A percentile compares a stretch with the other conserved stretches of the same genome.
phyloP scores from a whole-genome alignment of 2,888 invertebrate genomes.

The Leptopilina drosophilae region DNA sequence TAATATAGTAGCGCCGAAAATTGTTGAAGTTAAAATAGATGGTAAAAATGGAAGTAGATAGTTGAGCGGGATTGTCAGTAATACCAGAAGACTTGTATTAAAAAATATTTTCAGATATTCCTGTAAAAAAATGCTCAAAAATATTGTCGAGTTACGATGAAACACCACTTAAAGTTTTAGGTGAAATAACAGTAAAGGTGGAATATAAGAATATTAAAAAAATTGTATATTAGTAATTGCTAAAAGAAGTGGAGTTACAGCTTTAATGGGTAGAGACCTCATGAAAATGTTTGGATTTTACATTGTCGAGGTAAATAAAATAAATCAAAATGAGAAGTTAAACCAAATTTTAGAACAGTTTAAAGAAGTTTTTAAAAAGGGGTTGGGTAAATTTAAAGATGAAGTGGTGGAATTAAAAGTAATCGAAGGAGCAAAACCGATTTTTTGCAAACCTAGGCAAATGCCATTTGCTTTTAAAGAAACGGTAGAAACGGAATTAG shows the following conservation, averaged over 20 bases:
- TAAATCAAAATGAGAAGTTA: slow-evolving; percentile 10
- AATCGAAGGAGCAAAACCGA: slow-evolving; percentile 43
- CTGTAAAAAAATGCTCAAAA: slow-evolving; percentile 32
- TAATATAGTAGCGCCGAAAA: no score
- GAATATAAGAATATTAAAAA: slow-evolving; percentile 34
- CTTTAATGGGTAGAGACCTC: slow-evolving; percentile 52
- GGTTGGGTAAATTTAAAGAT: slow-evolving; percentile 45
- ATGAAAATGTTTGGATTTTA: slow-evolving; percentile 50
- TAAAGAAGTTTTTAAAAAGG: slow-evolving; percentile 37
- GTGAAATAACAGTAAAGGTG: slow-evolving; percentile 49
- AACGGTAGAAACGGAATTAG: slow-evolving; percentile 45
- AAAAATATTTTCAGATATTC: slow-evolving; percentile 17
- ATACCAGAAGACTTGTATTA: slow-evolving; percentile 43
- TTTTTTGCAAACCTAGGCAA: slow-evolving; percentile 46
- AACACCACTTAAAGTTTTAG: slow-evolving; percentile 45
- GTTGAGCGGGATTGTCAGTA: slow-evolving; percentile 61
- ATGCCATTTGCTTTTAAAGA: slow-evolving; percentile 49
- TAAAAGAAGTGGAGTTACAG: slow-evolving; percentile 40
- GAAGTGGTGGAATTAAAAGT: slow-evolving; percentile 48
- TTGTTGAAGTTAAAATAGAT: no score
- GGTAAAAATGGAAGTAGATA: slow-evolving; percentile 59
- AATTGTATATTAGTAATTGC: slow-evolving; percentile 46
- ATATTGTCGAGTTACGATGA: slow-evolving; percentile 49
- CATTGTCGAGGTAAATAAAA: slow-evolving; percentile 40
- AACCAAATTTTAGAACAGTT: slow-evolving; percentile 25